Conservation (phyloP, 2,888 invertebrate genomes). For the Meiosimyza platycephala region DNA sequence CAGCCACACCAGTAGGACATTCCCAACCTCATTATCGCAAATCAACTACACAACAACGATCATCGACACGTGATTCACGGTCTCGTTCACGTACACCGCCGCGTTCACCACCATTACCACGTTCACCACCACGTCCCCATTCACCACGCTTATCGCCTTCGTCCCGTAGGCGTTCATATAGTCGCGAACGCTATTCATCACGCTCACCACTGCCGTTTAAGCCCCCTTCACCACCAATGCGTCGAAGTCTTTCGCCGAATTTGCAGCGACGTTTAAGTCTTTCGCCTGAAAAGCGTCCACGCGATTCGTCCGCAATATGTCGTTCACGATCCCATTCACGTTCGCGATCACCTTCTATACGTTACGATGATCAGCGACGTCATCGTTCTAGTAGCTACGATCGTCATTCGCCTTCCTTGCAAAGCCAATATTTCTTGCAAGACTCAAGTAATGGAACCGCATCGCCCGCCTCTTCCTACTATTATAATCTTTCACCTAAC, state of each 20-base stretch:
- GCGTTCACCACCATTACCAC: constrained; percentile 43
- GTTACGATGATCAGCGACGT: constrained; percentile 45
- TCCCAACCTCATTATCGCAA: constrained; percentile 49
- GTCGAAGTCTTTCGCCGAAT: constrained; percentile 55
- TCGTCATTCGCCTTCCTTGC: constrained; percentile 45
- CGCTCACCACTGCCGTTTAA: constrained; percentile 63
- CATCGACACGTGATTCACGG: constrained; percentile 41
- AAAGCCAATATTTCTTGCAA: constrained; percentile 49
- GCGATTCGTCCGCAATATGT: constrained; percentile 14
- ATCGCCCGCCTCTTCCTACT: constrained; percentile 52
- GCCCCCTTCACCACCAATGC: constrained; percentile 64
- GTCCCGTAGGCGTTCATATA: constrained; percentile 54
- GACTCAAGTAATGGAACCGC: constrained; percentile 43
- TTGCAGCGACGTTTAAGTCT: constrained; percentile 36
- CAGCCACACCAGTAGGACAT: constrained; percentile 32
- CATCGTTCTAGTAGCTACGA: constrained; percentile 45
- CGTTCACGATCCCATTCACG: constrained; percentile 38
- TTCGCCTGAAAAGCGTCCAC: constrained; percentile 42
- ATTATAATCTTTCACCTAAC: constrained; percentile 58
- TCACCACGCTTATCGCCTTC: constrained; percentile 46
- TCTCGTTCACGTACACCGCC: constrained; percentile 45
- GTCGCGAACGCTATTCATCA: constrained; percentile 58
- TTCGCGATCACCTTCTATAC: constrained; percentile 45
- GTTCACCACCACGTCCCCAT: constrained; percentile 44
- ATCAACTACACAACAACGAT: constrained; percentile 48